Evolutionary conservation across 1,140 invertebrate species (phyloP).

Genomic region (Scylla paramamosain): DNA sequence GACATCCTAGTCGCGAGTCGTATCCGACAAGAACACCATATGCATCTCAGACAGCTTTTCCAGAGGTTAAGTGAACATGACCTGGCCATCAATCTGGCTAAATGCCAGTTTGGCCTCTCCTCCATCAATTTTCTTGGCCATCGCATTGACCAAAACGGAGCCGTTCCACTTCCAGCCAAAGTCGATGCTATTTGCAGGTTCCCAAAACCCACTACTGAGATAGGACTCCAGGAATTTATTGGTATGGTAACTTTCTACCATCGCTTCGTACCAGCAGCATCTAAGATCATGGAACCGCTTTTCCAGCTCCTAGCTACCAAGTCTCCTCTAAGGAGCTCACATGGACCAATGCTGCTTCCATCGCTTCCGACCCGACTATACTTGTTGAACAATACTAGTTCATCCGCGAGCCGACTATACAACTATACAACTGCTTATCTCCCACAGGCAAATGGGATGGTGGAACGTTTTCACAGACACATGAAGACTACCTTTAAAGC

Average conservation of each 20-base stretch:
- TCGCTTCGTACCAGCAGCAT: background rate
- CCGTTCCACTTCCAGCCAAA: slow-evolving; percentile 45
- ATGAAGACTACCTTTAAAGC: background rate
- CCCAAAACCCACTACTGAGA: slow-evolving; percentile 78
- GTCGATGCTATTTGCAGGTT: slow-evolving; percentile 79
- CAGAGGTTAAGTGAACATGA: slow-evolving; percentile 77
- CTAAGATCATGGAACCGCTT: background rate
- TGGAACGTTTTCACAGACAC: background rate
- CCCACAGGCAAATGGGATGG: background rate
- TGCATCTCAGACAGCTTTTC: slow-evolving; percentile 78
- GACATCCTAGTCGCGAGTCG: slow-evolving; percentile 82
- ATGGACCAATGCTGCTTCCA: slow-evolving; percentile 63
- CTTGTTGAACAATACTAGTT: background rate
- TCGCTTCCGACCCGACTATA: slow-evolving; percentile 70
- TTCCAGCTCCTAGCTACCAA: background rate
- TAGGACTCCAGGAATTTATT: slow-evolving; percentile 79
- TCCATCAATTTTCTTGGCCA: background rate
- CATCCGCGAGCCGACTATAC: background rate
- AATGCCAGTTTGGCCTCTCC: too few relatives aligned
- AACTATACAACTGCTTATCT: background rate
- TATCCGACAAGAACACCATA: too few relatives aligned
- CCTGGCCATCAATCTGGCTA: too few relatives aligned
- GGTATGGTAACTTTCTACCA: slow-evolving; percentile 32
- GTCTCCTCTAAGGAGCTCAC: slow-evolving; percentile 51
- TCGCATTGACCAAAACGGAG: background rate